A percentile compares a stretch with the other conserved stretches of the same genome.
Conservation (phyloP, 2,797 vertebrate genomes). For the Sitta carolinensis region DNA sequence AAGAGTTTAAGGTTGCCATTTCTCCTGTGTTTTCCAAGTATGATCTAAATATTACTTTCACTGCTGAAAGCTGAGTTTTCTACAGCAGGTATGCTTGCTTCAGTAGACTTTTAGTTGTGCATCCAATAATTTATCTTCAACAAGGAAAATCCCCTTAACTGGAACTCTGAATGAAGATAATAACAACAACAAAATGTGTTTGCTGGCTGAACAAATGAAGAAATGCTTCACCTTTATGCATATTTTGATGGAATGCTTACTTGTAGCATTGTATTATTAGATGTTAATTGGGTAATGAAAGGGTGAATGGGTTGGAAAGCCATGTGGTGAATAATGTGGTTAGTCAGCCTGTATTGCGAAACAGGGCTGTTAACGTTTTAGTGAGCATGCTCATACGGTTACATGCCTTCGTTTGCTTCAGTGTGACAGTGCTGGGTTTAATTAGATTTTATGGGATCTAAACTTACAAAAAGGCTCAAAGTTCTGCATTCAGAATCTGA, state of each 20-base stretch:
- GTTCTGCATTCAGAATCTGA: conserved; percentile 41
- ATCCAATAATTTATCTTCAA: neutral
- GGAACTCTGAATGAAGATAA: neutral
- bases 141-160: neutral
- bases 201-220: neutral
- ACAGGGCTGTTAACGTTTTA: conserved; percentile 1
- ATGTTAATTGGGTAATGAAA: conserved; percentile 53
- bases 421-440: conserved; percentile 53
- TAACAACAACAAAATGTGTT: neutral
- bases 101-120: neutral
- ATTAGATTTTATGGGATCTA: conserved; percentile 68
- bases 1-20: neutral
- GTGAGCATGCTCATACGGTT: conserved; percentile 18
- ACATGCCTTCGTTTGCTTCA: conserved; percentile 30
- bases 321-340: conserved; percentile 14
- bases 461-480: conserved; percentile 55
- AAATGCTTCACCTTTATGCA: neutral
- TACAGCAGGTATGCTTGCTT: neutral
- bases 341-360: conserved; percentile 26
- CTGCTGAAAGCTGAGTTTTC: neutral
- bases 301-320: conserved; percentile 36
- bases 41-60: neutral
- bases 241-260: neutral
- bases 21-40: neutral
- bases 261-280: neutral